Evolutionary conservation across 2,888 invertebrate species (phyloP).

Genomic region (Lepeophtheirus nordmannii): DNA sequence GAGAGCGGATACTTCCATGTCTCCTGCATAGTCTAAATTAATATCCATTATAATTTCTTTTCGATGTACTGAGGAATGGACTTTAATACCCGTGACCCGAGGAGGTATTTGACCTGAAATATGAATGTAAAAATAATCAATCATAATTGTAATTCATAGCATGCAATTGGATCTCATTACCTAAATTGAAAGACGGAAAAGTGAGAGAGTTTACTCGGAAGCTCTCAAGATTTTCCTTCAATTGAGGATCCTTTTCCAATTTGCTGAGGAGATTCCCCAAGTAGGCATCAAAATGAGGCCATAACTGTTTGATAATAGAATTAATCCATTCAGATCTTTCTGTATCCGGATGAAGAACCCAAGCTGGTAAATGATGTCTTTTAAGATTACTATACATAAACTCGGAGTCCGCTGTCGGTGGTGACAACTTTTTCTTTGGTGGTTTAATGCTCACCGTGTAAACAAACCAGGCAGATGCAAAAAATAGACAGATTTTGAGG

Average conservation of each 20-base stretch:
- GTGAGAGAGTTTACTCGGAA: neutral
- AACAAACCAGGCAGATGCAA: neutral
- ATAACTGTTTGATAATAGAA: neutral
- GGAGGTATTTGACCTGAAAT: conserved; percentile 14
- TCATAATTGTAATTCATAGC: no score
- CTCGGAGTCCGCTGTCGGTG: no score
- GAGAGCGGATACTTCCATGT: neutral
- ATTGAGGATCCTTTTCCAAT: neutral
- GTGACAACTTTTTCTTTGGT: neutral
- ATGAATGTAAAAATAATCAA: no score
- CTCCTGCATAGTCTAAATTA: conserved; percentile 7
- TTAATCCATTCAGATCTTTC: conserved; percentile 21
- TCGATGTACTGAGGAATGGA: conserved; percentile 11
- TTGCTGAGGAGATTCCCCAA: neutral
- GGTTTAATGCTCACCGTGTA: neutral
- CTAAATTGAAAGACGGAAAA: conserved; percentile 9
- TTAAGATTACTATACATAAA: neutral
- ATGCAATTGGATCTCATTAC: neutral
- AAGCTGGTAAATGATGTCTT: conserved; percentile 12
- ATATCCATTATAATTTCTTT: conserved; percentile 19
- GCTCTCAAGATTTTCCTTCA: neutral
- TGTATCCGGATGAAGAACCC: conserved; percentile 15
- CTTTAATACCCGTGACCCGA: conserved; percentile 9
- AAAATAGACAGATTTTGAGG: neutral
- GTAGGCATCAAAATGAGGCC: conserved; percentile 13